A percentile compares a stretch with the other conserved stretches of the same genome.
Evolutionary conservation across 2,113 vertebrate genomes (phyloP).

Genomic region (Megaptera novaeangliae): DNA sequence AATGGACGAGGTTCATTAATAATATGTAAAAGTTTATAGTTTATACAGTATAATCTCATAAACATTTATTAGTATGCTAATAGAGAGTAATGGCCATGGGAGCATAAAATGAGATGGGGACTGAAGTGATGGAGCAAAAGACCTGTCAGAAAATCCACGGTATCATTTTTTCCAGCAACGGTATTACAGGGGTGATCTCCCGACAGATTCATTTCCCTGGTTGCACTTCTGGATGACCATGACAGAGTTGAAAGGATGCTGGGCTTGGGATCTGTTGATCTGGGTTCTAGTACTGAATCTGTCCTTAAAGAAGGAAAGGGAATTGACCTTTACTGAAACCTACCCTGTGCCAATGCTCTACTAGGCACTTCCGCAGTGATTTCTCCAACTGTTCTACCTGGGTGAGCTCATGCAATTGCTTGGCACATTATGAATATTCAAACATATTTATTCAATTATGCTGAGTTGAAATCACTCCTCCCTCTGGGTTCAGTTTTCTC

Average conservation of each 20-base stretch:
- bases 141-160: background rate
- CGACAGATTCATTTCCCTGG: background rate
- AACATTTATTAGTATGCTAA: constrained; percentile 78
- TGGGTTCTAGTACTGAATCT: background rate
- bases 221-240: background rate
- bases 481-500: background rate
- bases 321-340: background rate
- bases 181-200: background rate
- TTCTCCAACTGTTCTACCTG: background rate
- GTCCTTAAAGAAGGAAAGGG: background rate
- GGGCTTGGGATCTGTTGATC: background rate
- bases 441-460: background rate
- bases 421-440: background rate
- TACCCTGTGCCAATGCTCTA: background rate
- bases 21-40: constrained; percentile 77
- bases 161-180: background rate
- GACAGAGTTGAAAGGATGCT: background rate
- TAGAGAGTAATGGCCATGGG: constrained; percentile 57
- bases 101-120: constrained; percentile 69
- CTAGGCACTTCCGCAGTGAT: background rate
- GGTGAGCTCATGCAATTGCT: background rate
- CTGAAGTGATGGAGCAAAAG: constrained; percentile 15
- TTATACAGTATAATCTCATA: constrained; percentile 73
- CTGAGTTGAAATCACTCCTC: background rate
- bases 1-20: constrained; percentile 72